Evolutionary conservation across 1,140 invertebrate genomes (phyloP).

Genomic region (Formica selysi): DNA sequence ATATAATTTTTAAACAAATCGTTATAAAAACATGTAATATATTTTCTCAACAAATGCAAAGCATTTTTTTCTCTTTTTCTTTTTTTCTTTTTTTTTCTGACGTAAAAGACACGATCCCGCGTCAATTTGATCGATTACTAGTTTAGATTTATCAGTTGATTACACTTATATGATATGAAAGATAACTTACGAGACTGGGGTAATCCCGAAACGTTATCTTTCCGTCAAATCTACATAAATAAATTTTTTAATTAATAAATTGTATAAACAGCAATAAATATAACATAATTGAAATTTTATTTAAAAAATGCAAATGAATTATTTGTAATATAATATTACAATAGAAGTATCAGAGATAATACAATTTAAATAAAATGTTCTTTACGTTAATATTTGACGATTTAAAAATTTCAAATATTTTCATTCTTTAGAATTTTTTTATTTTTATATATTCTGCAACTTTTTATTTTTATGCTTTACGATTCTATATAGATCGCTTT

Average conservation of each 20-base stretch:
- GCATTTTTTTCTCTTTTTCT: neutral
- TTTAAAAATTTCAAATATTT: neutral
- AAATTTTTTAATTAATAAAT: neutral
- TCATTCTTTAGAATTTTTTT: neutral
- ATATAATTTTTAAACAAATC: too few relatives aligned
- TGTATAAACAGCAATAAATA: neutral
- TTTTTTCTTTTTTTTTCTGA: neutral
- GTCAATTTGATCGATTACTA: neutral
- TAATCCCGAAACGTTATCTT: constrained; percentile 14
- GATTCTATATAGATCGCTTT: neutral
- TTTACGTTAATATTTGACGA: too few relatives aligned
- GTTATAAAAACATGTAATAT: neutral
- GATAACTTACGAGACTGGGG: constrained; percentile 15
- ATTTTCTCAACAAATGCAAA: neutral
- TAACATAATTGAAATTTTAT: neutral
- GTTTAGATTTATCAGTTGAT: neutral
- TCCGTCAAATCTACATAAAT: neutral
- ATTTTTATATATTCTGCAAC: neutral
- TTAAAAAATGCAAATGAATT: neutral
- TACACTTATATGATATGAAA: neutral
- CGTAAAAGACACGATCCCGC: neutral
- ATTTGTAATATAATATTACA: neutral
- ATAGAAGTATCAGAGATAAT: too few relatives aligned
- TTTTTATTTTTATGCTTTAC: neutral
- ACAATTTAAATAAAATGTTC: too few relatives aligned